phyloP scores from a whole-genome alignment of 2,888 invertebrate species.

The Dasysyrphus tricinctus region DNA sequence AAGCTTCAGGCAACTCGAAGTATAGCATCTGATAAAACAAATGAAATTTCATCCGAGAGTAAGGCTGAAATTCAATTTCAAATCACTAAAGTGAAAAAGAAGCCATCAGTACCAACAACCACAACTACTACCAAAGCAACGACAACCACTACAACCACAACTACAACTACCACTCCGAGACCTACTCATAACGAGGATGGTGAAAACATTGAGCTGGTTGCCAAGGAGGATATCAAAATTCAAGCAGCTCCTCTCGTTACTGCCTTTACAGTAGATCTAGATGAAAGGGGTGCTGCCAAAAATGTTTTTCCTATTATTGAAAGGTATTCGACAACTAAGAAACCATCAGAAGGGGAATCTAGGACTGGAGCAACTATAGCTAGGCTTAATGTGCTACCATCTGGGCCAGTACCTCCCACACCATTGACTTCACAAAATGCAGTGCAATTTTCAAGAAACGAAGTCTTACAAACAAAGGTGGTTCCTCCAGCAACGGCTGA shows the following conservation, averaged over 20 bases:
- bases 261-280: constrained; percentile 93
- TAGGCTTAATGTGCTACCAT: constrained; percentile 80
- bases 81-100: constrained; percentile 79
- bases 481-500: neutral
- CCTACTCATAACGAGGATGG: constrained; percentile 89
- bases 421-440: constrained; percentile 77
- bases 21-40: constrained; percentile 80
- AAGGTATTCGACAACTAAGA: constrained; percentile 71
- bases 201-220: constrained; percentile 88
- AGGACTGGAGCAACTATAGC: constrained; percentile 80
- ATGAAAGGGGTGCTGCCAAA: constrained; percentile 90
- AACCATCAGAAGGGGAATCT: constrained; percentile 42
- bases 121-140: constrained; percentile 77
- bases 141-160: constrained; percentile 84
- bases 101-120: constrained; percentile 73
- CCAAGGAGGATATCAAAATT: constrained; percentile 90
- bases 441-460: constrained; percentile 35
- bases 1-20: constrained; percentile 82
- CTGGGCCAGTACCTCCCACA: constrained; percentile 75
- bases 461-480: constrained; percentile 27
- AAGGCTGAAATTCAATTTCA: constrained; percentile 81
- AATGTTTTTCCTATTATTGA: constrained; percentile 90
- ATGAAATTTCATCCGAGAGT: constrained; percentile 80
- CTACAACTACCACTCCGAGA: constrained; percentile 86
- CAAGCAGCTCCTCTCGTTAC: constrained; percentile 92